Evolutionary conservation across 2,888 invertebrate species (phyloP), one percentile per base, ranked within the genome.

Genomic region (Caenorhabditis macrosperma): DNA sequence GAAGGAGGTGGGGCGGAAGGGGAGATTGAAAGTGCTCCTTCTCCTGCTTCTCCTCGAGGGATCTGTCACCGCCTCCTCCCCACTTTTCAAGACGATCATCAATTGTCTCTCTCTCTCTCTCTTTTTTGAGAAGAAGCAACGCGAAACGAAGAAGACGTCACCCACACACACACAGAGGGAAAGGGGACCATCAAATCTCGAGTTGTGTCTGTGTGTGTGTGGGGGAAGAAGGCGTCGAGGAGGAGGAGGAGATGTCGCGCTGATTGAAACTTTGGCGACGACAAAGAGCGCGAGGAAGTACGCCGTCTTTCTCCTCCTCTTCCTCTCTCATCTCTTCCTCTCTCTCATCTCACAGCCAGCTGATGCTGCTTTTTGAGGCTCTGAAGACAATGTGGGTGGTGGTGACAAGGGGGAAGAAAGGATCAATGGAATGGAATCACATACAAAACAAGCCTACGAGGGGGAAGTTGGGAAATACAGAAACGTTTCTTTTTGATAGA

Each of bases 211-310:
- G 26, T 28, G 28, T 50, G 15, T 20, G 24, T 30, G 33, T 57
- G 24, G 41, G 3, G 41, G 33, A 48, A 22, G 20, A 55, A 28
- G 24, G 48, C 12, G n/a, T n/a, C n/a, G n/a, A n/a, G n/a, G n/a
- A n/a, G n/a, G n/a, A n/a, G 54, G 24, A 33, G 68, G 60, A 60
- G 33, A 33, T 33, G 33, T 46, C 50, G 33, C 54, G 60, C 69
- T 71, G 69, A 71, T 72, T 61, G 71, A 72, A 63, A 72, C 71
- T 72, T 72, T 72, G 71, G 63, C 61, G 63, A 55, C 26, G 64
- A 41, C 38, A 35, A 33, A 63, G 57, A 2, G 22, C 46, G 46
- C 35, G 48, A 60, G 69, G 69, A 69, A 69, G 69, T 60, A 68
- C 68, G 68, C 55, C 68, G 33, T 57, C 48, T n/a, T 63, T 33